These are phyloP conservation scores for Agrilus mali DNA, from an alignment of 2,888 invertebrate species.

Conservation along the genomic window DNA sequence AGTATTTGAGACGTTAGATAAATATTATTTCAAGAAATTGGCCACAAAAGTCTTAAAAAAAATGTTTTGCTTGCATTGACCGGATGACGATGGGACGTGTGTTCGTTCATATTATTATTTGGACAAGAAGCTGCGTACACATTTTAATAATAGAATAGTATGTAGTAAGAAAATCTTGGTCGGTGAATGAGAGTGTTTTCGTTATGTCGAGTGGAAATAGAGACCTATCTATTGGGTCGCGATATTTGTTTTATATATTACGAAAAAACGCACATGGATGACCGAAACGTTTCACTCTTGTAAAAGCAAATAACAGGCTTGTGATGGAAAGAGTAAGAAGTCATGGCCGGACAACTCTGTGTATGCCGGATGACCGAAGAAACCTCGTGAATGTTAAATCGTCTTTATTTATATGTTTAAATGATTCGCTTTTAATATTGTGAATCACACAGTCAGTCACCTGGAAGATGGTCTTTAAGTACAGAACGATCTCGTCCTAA, in stretches of 20 bases:
- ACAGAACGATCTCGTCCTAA: no score
- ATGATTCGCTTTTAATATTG: neutral
- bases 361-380: constrained; percentile 14
- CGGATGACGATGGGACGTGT: no score
- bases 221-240: neutral
- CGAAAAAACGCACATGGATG: constrained; percentile 9
- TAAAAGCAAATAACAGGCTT: constrained; percentile 13
- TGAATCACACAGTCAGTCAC: neutral
- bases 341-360: constrained; percentile 16
- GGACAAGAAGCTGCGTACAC: no score
- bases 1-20: no score
- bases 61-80: no score
- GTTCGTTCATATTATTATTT: no score
- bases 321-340: constrained; percentile 9
- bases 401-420: constrained; percentile 1
- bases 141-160: no score
- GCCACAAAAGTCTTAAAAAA: no score
- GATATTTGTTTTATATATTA: constrained; percentile 10
- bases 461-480: neutral
- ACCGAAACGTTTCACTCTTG: constrained; percentile 12
- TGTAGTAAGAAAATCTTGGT: no score
- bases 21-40: no score
- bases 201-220: no score
- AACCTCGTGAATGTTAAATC: constrained; percentile 13
- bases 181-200: no score